Evolutionary conservation across 53 echinoderm and acorn worm genomes (phyloP).

Genomic region (Hippasteria phrygiana): DNA sequence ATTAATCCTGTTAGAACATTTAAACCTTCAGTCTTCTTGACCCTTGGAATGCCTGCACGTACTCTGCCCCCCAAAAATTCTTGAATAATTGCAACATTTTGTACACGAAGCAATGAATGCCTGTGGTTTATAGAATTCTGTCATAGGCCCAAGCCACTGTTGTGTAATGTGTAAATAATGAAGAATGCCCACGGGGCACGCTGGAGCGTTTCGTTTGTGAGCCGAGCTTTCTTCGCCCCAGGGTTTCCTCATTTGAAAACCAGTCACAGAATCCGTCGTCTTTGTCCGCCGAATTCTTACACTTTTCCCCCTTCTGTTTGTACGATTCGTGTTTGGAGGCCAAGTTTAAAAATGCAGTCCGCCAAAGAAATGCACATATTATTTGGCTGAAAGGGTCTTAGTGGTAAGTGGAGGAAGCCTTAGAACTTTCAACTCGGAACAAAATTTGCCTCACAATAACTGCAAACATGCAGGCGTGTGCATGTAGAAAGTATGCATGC

Average conservation of each 20-base stretch:
- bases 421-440: background rate
- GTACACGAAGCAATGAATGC: constrained; percentile 34
- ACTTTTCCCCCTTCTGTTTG: constrained; percentile 23
- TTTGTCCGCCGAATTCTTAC: constrained; percentile 10
- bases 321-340: constrained; percentile 35
- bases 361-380: background rate
- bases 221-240: constrained; percentile 15
- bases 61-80: background rate
- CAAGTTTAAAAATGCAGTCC: constrained; percentile 24
- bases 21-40: too few species aligned
- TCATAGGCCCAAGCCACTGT: constrained; percentile 2
- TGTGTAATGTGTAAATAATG: constrained; percentile 66
- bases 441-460: background rate
- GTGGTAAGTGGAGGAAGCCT: background rate
- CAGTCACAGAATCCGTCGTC: background rate
- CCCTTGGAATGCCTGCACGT: constrained; percentile 29
- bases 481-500: too few species aligned
- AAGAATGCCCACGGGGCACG: constrained; percentile 23
- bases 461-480: too few species aligned
- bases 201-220: constrained; percentile 3
- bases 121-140: background rate
- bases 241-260: constrained; percentile 41
- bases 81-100: constrained; percentile 46
- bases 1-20: too few species aligned
- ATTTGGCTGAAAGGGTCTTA: constrained; percentile 2